A percentile compares a stretch with the other conserved stretches of the same genome.
These are phyloP conservation scores for Mesochorus sp. DNA, from an alignment of 2,888 invertebrate species.

Conservation along the genomic window DNA sequence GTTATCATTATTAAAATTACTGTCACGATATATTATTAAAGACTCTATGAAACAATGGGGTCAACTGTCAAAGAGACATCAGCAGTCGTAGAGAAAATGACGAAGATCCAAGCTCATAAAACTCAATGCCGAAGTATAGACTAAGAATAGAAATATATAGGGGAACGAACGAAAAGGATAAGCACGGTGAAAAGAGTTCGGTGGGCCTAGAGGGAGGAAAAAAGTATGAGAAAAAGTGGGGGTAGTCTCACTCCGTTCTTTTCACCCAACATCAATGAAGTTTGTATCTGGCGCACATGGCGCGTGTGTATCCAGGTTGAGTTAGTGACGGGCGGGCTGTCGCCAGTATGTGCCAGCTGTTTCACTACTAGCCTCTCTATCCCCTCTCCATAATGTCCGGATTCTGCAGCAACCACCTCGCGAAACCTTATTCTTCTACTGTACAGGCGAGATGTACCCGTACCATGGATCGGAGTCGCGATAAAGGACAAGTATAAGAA, in stretches of 20 bases:
- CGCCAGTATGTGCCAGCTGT: constrained; percentile 80
- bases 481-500: background rate
- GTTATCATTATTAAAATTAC: no score
- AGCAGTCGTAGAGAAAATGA: no score
- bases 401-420: constrained; percentile 49
- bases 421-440: constrained; percentile 33
- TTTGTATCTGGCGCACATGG: constrained; percentile 81
- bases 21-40: no score
- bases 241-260: constrained; percentile 71
- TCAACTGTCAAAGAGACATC: no score
- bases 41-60: no score
- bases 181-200: background rate
- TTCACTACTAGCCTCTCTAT: constrained; percentile 75
- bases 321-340: constrained; percentile 81
- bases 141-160: background rate
- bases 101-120: no score
- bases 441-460: constrained; percentile 23
- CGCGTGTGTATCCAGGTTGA: constrained; percentile 80
- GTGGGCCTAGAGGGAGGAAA: constrained; percentile 19
- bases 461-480: constrained; percentile 4
- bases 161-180: background rate
- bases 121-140: no score
- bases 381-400: constrained; percentile 22
- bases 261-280: constrained; percentile 80
- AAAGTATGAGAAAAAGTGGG: constrained; percentile 73